Evolutionary conservation across 2,113 vertebrate species (phyloP).

Genomic region (Pangasianodon hypophthalmus): DNA sequence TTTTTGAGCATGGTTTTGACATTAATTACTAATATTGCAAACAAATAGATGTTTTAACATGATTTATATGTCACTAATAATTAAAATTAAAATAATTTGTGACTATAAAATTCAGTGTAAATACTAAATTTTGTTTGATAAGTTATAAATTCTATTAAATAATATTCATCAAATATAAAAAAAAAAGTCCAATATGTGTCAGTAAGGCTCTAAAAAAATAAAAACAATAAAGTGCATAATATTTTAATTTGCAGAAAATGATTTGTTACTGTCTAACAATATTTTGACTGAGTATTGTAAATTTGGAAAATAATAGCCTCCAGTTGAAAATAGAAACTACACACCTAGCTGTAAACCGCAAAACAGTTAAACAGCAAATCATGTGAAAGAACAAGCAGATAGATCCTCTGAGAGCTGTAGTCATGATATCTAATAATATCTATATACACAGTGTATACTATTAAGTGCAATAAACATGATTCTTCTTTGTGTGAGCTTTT

Average conservation of each 20-base stretch:
- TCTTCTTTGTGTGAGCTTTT: background rate
- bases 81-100: background rate
- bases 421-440: background rate
- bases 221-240: background rate
- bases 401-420: background rate
- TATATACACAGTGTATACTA: background rate
- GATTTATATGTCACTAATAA: background rate
- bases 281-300: background rate
- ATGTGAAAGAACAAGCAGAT: background rate
- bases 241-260: background rate
- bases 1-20: background rate
- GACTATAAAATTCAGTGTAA: background rate
- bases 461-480: background rate
- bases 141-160: background rate
- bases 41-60: background rate
- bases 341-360: background rate
- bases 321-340: background rate
- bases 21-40: conserved; percentile 9
- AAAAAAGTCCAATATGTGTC: background rate
- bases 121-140: background rate
- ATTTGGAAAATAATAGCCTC: background rate
- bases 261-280: background rate
- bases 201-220: background rate
- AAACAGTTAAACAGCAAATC: background rate
- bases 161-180: background rate